Base-by-base conservation (phyloP, 35 echinoderm and acorn worm genomes). In the Acanthaster planci region DNA sequence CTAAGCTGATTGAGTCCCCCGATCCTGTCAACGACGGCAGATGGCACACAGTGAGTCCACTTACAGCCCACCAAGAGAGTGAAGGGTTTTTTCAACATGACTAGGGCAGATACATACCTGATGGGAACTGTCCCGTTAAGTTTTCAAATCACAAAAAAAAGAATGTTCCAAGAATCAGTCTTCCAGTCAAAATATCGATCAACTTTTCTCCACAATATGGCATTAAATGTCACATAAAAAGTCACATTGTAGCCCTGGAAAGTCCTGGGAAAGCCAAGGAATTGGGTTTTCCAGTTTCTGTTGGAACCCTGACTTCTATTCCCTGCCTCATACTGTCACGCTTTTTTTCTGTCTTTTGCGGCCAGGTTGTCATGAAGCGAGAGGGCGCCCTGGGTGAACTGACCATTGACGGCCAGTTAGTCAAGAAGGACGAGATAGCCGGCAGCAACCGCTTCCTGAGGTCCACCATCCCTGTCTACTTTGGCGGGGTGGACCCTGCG, bases 31-130 rank as follows among this genome's bases (percentile, higher is more conserved):
- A 97, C 39, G 94, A 97, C 80, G 87, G 80, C 36, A 75, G 87
- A 31, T 97, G 94, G 94, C 94, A 97, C 77, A 54, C 81, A 83
- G 94, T 97, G 79, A 88, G 84, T 67, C 18, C 23, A 16, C 42
- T 39, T 16, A 21, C 26, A 9, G 2, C 3, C 8, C 9, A 2
- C 19, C 42, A 47, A 47, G 42, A 12, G 42, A 4, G 4, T 47
- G 42, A 47, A 21, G 52, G 21, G 21, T 55, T 55, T 55, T 55
- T 55, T 55, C 21, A 55, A 10, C 0, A 55, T 14, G 10, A 55
- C 21, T 55, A 14, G 10, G 21, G 21, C 10, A 55, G 21, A 10
- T 55, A 14, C 0, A 55, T 55, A 55, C 21, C 21, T 55, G 0
- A 55, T 14, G 52, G 52, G 52, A 55, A 0, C 21, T 0, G 10